These are phyloP conservation scores for Muschampia plurimacula DNA, from an alignment of 2,888 invertebrate genomes.

Conservation along the genomic window DNA sequence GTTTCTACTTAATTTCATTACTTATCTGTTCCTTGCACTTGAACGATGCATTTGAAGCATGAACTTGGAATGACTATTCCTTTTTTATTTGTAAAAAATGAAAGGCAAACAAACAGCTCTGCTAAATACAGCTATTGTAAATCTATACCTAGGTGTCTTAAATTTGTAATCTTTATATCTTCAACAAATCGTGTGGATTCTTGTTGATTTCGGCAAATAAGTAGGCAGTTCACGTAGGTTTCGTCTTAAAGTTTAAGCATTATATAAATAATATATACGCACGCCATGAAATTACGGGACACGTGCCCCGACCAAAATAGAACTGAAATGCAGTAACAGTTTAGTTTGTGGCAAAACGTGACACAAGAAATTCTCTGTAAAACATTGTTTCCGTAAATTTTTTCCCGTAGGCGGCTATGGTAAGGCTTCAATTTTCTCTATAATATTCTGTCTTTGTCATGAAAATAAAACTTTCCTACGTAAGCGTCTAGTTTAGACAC, in stretches of 20 bases:
- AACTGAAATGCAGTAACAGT: slow-evolving; percentile 6
- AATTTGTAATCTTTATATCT: not conserved
- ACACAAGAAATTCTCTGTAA: slow-evolving; percentile 14
- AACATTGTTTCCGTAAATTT: slow-evolving; percentile 15
- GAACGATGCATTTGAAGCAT: too few relatives aligned
- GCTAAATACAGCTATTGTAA: too few relatives aligned
- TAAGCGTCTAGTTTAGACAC: not conserved
- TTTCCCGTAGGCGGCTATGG: not conserved
- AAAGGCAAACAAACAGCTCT: too few relatives aligned
- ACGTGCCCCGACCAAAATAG: slow-evolving; percentile 25
- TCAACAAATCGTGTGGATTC: not conserved
- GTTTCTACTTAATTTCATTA: too few relatives aligned
- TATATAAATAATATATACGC: not conserved
- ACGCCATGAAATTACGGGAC: slow-evolving; percentile 1
- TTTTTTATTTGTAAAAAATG: too few relatives aligned
- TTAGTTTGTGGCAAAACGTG: slow-evolving; percentile 26
- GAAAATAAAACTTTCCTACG: not conserved
- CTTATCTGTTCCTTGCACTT: too few relatives aligned
- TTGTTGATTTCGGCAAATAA: not conserved
- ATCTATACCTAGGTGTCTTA: not conserved
- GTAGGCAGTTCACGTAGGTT: slow-evolving; percentile 8
- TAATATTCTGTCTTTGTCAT: not conserved
- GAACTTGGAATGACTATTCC: too few relatives aligned
- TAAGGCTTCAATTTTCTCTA: not conserved
- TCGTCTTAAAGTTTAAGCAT: not conserved